Base-by-base conservation (phyloP, 2,888 invertebrate species). In the Allolobophora icterica region DNA sequence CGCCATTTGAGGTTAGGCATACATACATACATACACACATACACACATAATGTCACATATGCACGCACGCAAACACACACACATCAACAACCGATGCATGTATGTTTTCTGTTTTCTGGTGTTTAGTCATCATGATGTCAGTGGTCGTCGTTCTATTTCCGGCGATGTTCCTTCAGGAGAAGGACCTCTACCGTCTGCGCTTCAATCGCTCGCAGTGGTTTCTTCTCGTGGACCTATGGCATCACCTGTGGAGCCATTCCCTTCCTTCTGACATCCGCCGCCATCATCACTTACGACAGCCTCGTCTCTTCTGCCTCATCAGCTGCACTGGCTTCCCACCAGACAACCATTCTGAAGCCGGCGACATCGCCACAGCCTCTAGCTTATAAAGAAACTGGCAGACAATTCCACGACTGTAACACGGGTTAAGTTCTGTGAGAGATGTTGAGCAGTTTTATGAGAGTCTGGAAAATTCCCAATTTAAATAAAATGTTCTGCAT, bases 181-280 rank as follows among this genome's bases (percentile, higher is more conserved):
- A 34, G 35, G 87, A 87, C 13, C 35, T 87, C 19, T 87, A 87
- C 87, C 87, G 87, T 24, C 87, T 87, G 33, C 87, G 87, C 30
- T 87, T 87, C 87, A 33, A 33, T 24, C 87, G 87, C 2, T 35
- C 87, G 35, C 34, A 87, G 35, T 87, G 87, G 87, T 87, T n/a
- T 35, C 87, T 87, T 87, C 87, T 87, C 87, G 6, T 87, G 87
- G 87, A 87, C 87, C 21, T 87, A 87, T 24, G 87, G 87, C 35
- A 35, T 87, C 21, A 87, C 34, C 87, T 87, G 87, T 8, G 87
- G 87, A 87, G 3, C 87, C 33, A 34, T 87, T 87, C 87, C 87
- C 1, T 87, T 87, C 87, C 87, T 87, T 35, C 6, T 87, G 35
- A 38, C 38, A 35, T 87, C 87, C 13, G 34, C 34, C 87, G 87